Evolutionary conservation across 2,888 invertebrate genomes (phyloP).

Genomic region (Buathra laborator): DNA sequence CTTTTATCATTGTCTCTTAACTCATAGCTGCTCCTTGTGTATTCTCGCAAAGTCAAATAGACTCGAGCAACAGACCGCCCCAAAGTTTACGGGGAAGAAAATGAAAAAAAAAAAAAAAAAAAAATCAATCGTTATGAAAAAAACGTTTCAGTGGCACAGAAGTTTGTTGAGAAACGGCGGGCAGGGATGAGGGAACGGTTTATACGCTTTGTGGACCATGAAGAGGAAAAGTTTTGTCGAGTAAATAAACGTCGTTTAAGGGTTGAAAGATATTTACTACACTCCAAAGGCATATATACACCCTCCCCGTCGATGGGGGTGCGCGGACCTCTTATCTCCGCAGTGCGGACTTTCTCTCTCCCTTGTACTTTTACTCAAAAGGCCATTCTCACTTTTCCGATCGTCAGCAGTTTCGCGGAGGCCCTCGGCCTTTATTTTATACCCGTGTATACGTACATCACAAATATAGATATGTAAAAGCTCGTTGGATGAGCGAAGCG

Average conservation of each 20-base stretch:
- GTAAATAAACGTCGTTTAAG: slow-evolving; percentile 60
- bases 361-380: slow-evolving; percentile 54
- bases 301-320: slow-evolving; percentile 3
- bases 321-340: slow-evolving; percentile 9
- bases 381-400: slow-evolving; percentile 41
- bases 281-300: not conserved
- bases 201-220: slow-evolving; percentile 19
- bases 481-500: slow-evolving; percentile 23
- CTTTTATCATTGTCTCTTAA: not conserved
- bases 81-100: not conserved
- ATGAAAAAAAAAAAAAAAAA: slow-evolving; percentile 13
- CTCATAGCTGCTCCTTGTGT: slow-evolving; percentile 5
- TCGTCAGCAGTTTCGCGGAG: slow-evolving; percentile 27
- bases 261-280: slow-evolving; percentile 24
- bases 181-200: not conserved
- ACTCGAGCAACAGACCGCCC: not conserved
- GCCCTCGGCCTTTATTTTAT: slow-evolving; percentile 34
- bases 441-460: not conserved
- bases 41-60: slow-evolving; percentile 12
- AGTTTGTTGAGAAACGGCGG: slow-evolving; percentile 12
- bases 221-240: slow-evolving; percentile 34
- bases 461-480: slow-evolving; percentile 1
- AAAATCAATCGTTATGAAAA: not conserved
- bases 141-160: slow-evolving; percentile 13
- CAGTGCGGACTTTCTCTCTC: not conserved